A percentile compares a stretch with the other conserved stretches of the same genome.
Evolutionary conservation across 2,888 invertebrate species (phyloP).

Genomic region (Ecdyonurus torrentis): DNA sequence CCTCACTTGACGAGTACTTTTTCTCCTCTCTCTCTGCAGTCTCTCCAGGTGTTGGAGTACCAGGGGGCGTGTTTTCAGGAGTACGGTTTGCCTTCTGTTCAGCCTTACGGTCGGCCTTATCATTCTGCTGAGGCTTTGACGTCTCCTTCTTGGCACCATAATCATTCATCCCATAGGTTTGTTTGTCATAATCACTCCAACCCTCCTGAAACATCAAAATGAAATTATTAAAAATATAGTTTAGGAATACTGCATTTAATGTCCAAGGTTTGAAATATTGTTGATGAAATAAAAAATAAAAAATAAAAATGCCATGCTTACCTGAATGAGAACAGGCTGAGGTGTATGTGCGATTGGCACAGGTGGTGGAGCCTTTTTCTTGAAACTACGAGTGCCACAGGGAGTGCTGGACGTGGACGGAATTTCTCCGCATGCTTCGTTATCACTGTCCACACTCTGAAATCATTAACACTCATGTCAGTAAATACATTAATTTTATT

Average conservation of each 20-base stretch:
- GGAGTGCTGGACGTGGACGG: slow-evolving; percentile 14
- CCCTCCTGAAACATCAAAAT: slow-evolving; percentile 13
- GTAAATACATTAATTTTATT: too few relatives aligned
- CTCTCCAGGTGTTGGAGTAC: slow-evolving; percentile 11
- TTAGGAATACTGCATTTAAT: too few relatives aligned
- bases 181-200: slow-evolving; percentile 9
- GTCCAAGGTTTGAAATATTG: too few relatives aligned
- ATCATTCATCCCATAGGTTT: not conserved
- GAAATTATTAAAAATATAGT: not conserved
- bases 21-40: slow-evolving; percentile 19
- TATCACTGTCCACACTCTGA: slow-evolving; percentile 16
- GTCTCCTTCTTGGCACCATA: not conserved
- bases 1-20: slow-evolving; percentile 39
- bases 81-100: slow-evolving; percentile 30
- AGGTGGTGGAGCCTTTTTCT: slow-evolving; percentile 17
- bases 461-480: too few relatives aligned
- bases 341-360: slow-evolving; percentile 23
- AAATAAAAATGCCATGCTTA: slow-evolving; percentile 16
- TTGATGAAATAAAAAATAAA: not conserved
- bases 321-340: slow-evolving; percentile 30
- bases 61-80: slow-evolving; percentile 22
- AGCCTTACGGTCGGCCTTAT: slow-evolving; percentile 10
- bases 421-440: slow-evolving; percentile 13
- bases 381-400: slow-evolving; percentile 12
- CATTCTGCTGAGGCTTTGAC: slow-evolving; percentile 4